Percentiles rank a stretch among this genome's conserved stretches.
Evolutionary conservation across 2,113 vertebrate genomes (phyloP).

Genomic region (Rousettus leschenaultii): DNA sequence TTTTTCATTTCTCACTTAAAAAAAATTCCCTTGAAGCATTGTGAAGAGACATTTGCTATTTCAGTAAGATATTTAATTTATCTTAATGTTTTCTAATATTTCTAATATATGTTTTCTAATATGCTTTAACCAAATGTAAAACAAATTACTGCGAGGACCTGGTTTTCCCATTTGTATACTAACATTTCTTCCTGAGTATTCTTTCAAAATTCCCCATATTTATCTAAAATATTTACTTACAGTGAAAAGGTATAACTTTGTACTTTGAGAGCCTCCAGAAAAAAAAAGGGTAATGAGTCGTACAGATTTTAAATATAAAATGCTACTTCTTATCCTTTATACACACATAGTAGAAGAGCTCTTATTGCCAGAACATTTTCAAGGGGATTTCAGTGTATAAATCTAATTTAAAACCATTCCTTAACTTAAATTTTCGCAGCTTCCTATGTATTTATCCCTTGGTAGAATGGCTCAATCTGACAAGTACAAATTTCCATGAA

Average conservation of each 20-base stretch:
- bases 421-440: background rate
- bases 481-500: background rate
- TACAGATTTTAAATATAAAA: background rate
- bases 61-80: background rate
- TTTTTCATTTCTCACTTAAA: background rate
- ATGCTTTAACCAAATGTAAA: background rate
- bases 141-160: background rate
- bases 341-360: background rate
- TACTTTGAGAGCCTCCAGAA: background rate
- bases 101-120: background rate
- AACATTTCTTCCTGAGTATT: background rate
- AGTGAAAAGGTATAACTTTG: background rate
- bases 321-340: background rate
- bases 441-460: background rate
- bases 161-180: background rate
- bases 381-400: background rate
- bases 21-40: background rate
- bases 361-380: background rate
- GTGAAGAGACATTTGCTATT: background rate
- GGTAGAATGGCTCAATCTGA: background rate
- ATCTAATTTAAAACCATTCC: background rate
- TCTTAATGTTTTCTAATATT: background rate
- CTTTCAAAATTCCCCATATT: background rate
- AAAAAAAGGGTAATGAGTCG: background rate
- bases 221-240: background rate